Evolutionary conservation across 1,140 invertebrate genomes (phyloP), one percentile per base, ranked within the genome.

Genomic region (Drosophila pseudoananassae): DNA sequence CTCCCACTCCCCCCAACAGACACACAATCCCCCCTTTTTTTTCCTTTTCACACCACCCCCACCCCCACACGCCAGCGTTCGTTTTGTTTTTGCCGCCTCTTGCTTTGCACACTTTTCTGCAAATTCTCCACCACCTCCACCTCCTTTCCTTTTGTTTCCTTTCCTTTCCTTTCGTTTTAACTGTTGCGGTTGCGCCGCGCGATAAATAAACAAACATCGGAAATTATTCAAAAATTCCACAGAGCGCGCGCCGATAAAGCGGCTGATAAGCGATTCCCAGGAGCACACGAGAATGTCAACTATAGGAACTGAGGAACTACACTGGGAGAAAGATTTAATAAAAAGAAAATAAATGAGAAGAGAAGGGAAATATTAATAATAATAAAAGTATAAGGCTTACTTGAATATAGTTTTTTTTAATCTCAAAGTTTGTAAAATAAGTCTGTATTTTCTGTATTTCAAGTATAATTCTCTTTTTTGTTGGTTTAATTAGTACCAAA

Each of bases 201-300:
- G 52, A 55, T 78, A 80, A 65, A 77, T 83, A 82, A 82, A 82
- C 79, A 83, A 82, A 82, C 79, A 83, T 57, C 55, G 59, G 77
- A 78, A 85, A 83, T 80, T 85, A 85, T 83, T 83, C 72, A 83
- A 85, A 83, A 85, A 85, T 85, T 85, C 76, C 72, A 76, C 23
- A 47, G 55, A 69, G 56, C 47, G 76, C 76, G 54, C 57, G 57
- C 58, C 61, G 69, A 78, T 75, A 65, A 82, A 78, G 49, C 54
- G 57, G 33, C 55, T 81, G 82, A 87, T 87, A 84, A 85, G 72
- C 55, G 31, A n/a, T 57, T 64, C 52, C 36, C 60, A 46, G 52
- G 59, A 57, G 61, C 38, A 9, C 45, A 29, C 15, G 20, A n/a
- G 29, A 29, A 20, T 17, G 43, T 3, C 3, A 10, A 10, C 15